phyloP scores from a whole-genome alignment of 1,140 invertebrate species.

The Drosophila persimilis region DNA sequence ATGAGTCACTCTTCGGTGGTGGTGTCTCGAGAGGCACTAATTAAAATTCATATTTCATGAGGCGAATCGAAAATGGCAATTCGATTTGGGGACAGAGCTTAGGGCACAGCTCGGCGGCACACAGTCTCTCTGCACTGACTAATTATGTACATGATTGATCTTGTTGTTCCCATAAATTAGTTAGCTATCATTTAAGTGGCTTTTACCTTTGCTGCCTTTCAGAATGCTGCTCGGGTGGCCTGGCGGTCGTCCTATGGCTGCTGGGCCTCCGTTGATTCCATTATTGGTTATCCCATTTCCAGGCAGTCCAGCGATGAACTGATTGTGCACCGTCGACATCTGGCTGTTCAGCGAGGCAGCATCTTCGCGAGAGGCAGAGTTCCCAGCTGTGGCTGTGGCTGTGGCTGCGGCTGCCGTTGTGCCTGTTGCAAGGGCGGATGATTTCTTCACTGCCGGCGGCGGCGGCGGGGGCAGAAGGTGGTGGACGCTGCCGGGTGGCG shows the following conservation, averaged over 20 bases:
- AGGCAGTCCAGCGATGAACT: constrained; percentile 34
- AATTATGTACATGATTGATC: neutral
- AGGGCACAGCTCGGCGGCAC: neutral
- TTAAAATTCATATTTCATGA: constrained; percentile 52
- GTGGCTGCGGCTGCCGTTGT: constrained; percentile 6
- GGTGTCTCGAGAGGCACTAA: constrained; percentile 18
- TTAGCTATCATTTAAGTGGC: neutral
- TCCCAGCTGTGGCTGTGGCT: constrained; percentile 23
- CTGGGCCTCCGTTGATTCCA: constrained; percentile 32
- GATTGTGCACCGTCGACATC: constrained; percentile 60
- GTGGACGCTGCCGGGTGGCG: constrained; percentile 44
- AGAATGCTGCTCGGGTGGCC: constrained; percentile 61
- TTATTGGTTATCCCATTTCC: constrained; percentile 37
- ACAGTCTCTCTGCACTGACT: neutral
- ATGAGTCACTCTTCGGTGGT: constrained; percentile 46
- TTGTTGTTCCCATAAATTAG: no score
- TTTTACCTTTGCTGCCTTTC: constrained; percentile 71
- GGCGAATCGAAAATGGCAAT: constrained; percentile 28
- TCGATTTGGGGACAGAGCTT: constrained; percentile 16
- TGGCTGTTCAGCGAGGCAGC: constrained; percentile 68
- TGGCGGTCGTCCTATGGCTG: constrained; percentile 19
- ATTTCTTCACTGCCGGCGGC: constrained; percentile 62
- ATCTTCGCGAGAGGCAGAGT: constrained; percentile 68
- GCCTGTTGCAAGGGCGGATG: constrained; percentile 5
- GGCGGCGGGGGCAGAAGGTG: constrained; percentile 45